Evolutionary conservation across 2,888 invertebrate species (phyloP).

Genomic region (Apocheima hispidaria): DNA sequence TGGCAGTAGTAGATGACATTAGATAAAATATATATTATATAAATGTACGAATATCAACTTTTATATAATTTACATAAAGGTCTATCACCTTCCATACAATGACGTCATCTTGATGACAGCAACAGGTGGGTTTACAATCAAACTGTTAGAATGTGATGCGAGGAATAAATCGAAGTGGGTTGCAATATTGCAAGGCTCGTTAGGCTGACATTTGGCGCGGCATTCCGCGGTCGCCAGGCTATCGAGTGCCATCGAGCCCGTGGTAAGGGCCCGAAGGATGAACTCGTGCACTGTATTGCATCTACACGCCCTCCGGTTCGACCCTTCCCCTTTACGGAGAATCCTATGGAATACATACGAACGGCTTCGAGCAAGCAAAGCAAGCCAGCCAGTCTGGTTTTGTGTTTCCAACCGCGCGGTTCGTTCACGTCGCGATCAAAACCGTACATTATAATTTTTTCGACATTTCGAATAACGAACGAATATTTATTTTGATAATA

Average conservation of each 20-base stretch:
- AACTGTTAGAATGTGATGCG: background rate
- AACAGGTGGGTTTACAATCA: slow-evolving; percentile 9
- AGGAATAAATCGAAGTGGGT: slow-evolving; percentile 12
- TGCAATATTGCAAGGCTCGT: slow-evolving; percentile 23
- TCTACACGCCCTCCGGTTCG: slow-evolving; percentile 81
- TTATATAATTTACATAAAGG: too few relatives aligned
- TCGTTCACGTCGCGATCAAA: slow-evolving; percentile 67
- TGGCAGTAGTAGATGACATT: too few relatives aligned
- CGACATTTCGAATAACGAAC: slow-evolving; percentile 67
- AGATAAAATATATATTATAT: too few relatives aligned
- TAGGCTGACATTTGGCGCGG: slow-evolving; percentile 60
- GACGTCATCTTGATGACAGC: background rate
- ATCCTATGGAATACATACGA: slow-evolving; percentile 84
- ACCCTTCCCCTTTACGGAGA: slow-evolving; percentile 84
- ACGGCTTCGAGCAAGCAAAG: slow-evolving; percentile 65
- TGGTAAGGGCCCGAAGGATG: slow-evolving; percentile 78
- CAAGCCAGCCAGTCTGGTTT: slow-evolving; percentile 82
- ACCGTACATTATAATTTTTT: slow-evolving; percentile 64
- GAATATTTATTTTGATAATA: slow-evolving; percentile 41
- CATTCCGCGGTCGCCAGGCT: slow-evolving; percentile 54
- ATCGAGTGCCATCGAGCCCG: slow-evolving; percentile 45
- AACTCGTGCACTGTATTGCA: slow-evolving; percentile 79
- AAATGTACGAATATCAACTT: too few relatives aligned
- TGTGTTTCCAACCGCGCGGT: slow-evolving; percentile 80
- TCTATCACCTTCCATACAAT: too few relatives aligned